Base-by-base conservation (phyloP, 2,797 vertebrate genomes). In the Anguilla pacifica region DNA sequence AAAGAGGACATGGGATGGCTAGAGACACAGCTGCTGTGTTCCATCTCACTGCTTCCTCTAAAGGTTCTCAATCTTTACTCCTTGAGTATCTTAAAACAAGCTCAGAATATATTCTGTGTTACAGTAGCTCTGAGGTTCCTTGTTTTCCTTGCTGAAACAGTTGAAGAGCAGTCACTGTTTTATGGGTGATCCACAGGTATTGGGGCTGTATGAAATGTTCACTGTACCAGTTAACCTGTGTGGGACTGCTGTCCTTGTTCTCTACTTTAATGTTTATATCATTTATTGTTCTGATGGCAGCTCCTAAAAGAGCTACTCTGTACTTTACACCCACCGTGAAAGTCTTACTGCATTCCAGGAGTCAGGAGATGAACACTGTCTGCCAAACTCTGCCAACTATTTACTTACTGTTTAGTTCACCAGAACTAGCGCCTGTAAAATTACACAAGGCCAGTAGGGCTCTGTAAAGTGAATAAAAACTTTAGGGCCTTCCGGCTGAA, bases 341-440 rank as follows among this genome's bases (percentile, higher is more conserved):
- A 82, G 79, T 82, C 46, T 82, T 49, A 82, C 79, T 82, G 79
- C 79, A 82, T 82, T 82, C 79, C 79, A 82, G 46, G 43, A n/a
- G 79, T 10, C 43, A 51, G 22, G 7, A 51, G 79, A 17, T 25
- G 43, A 82, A n/a, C 6, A 46, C 43, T 82, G 79, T 51, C 46
- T 82, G 79, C 22, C 43, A n/a, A 82, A 82, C 35, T 77, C 72
- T 79, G 74, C 74, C 74, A 22, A 79, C 43, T 82, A 82, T n/a
- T 51, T 49, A 82, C 79, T n/a, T n/a, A 51, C 43, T 49, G 79
- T 82, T 82, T 25, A 82, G 46, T 82, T 82, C 79, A 49, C 22
- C 43, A n/a, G 39, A 77, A 77, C 31, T 77, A 43, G 79, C 43
- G 7, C 46, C 79, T 82, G 79, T 51, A 51, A 10, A 51, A 51